phyloP scores from a whole-genome alignment of 2,113 vertebrate genomes.

The Nothocercus julius region DNA sequence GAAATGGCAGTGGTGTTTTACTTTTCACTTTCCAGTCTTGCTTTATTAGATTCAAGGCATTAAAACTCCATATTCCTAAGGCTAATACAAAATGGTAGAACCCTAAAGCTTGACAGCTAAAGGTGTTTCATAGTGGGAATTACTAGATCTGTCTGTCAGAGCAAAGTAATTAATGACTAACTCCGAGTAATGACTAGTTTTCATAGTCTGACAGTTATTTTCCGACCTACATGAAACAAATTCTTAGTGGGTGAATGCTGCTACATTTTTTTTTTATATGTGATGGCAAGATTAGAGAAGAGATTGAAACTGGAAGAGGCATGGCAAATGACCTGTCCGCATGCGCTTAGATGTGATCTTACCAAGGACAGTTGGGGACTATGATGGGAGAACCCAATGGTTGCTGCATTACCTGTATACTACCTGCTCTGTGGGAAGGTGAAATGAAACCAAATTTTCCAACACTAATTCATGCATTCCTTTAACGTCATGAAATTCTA shows the following conservation, averaged over 20 bases:
- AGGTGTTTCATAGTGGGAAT: neutral
- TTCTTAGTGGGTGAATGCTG: neutral
- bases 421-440: neutral
- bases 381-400: neutral
- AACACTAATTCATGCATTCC: neutral
- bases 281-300: neutral
- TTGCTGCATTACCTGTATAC: neutral
- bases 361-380: neutral
- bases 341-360: neutral
- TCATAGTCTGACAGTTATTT: neutral
- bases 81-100: neutral
- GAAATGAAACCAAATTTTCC: neutral
- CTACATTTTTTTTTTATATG: neutral
- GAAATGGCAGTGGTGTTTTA: neutral
- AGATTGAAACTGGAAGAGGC: neutral
- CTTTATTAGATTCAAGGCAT: neutral
- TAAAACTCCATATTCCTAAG: neutral
- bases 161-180: neutral
- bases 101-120: neutral
- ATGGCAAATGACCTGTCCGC: neutral
- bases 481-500: neutral
- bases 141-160: neutral
- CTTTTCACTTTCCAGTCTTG: neutral
- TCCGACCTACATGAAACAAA: neutral
- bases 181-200: neutral